Evolutionary conservation across 2,113 vertebrate genomes (phyloP).

Genomic region (Pithys albifrons): DNA sequence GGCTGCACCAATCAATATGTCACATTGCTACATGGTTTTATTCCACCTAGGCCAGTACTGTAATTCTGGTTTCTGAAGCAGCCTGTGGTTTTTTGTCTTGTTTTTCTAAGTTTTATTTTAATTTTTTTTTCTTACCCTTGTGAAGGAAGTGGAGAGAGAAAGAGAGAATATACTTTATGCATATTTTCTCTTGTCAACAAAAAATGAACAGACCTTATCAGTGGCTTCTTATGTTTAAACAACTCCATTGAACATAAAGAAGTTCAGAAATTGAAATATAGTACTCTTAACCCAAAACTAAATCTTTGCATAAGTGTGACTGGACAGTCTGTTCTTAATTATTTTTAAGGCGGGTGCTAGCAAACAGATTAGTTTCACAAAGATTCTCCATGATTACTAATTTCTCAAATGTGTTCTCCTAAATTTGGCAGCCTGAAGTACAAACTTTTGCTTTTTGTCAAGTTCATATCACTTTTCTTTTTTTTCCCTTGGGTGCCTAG

Average conservation of each 20-base stretch:
- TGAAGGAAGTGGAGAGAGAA: background rate
- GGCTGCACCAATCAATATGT: background rate
- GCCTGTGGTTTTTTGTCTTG: background rate
- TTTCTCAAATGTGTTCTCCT: background rate
- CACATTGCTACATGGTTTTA: background rate
- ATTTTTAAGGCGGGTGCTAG: background rate
- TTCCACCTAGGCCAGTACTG: background rate
- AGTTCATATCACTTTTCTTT: background rate
- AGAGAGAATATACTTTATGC: background rate
- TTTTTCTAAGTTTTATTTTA: rapidly evolving
- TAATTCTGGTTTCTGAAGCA: background rate
- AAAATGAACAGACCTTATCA: background rate
- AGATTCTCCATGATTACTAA: background rate
- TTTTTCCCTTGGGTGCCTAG: background rate
- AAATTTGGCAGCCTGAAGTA: background rate
- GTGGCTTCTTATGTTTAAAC: background rate
- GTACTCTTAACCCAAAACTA: background rate
- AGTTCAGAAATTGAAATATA: background rate
- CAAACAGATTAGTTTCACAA: background rate
- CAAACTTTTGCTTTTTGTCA: background rate
- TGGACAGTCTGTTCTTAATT: background rate
- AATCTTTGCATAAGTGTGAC: background rate
- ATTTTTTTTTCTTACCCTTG: background rate
- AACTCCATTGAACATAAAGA: background rate
- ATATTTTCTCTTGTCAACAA: background rate